Evolutionary conservation across 2,888 invertebrate genomes (phyloP).

Genomic region (Ditylenchus weischeri): DNA sequence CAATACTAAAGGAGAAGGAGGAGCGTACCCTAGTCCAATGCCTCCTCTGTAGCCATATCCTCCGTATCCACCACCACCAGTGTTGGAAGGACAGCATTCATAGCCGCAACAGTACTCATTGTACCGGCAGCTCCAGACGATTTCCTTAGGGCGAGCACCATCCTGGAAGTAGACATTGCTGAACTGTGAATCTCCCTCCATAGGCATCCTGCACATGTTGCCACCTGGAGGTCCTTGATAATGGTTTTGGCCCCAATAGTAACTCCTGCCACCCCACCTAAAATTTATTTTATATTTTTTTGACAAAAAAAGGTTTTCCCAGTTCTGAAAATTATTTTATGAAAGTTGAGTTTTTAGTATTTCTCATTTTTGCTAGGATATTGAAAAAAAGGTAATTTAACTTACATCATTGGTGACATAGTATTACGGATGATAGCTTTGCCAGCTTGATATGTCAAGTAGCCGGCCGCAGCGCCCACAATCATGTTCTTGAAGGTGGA

Average conservation of each 20-base stretch:
- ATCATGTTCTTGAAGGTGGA: slow-evolving; percentile 55
- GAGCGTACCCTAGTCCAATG: slow-evolving; percentile 17
- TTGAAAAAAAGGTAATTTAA: slow-evolving; percentile 5
- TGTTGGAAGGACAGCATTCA: slow-evolving; percentile 48
- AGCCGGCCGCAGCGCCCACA: slow-evolving; percentile 57
- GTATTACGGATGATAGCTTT: slow-evolving; percentile 51
- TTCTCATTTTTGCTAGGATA: too few species aligned
- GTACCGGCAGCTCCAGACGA: slow-evolving; percentile 56
- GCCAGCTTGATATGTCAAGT: slow-evolving; percentile 56
- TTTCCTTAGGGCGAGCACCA: slow-evolving; percentile 51
- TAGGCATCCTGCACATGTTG: slow-evolving; percentile 57
- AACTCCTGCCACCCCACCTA: slow-evolving; percentile 53
- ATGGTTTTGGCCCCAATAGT: slow-evolving; percentile 54
- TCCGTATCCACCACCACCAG: slow-evolving; percentile 23
- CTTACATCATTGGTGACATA: slow-evolving; percentile 54
- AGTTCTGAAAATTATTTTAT: too few species aligned
- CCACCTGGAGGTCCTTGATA: slow-evolving; percentile 37
- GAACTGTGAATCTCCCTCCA: slow-evolving; percentile 50
- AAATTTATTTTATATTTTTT: slow-evolving; percentile 11
- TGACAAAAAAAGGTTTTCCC: slow-evolving; percentile 4
- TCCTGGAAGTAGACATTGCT: slow-evolving; percentile 56
- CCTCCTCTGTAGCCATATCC: slow-evolving; percentile 19
- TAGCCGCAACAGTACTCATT: slow-evolving; percentile 55
- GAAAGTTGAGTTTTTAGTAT: too few species aligned
- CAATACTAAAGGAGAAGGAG: background rate